These are phyloP conservation scores for Drosophila truncata DNA, from an alignment of 1,140 invertebrate species.

Conservation along the genomic window DNA sequence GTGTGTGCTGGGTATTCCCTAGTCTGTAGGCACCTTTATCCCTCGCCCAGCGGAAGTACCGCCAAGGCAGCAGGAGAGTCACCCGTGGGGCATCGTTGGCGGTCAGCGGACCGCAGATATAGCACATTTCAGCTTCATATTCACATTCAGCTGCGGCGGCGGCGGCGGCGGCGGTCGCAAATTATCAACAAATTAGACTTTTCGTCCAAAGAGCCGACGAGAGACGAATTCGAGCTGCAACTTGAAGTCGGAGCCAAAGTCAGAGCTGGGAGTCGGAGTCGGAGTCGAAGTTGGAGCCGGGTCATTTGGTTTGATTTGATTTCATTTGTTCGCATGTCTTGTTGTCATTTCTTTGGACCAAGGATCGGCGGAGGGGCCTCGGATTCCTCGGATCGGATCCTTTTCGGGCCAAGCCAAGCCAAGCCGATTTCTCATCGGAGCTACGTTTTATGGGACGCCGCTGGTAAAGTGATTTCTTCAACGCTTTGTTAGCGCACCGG, in stretches of 20 bases:
- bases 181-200: conserved; percentile 85
- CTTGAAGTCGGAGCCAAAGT: not conserved
- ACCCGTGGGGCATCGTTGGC: conserved; percentile 77
- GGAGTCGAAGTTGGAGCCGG: conserved; percentile 5
- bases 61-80: conserved; percentile 14
- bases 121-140: not conserved
- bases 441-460: conserved; percentile 72
- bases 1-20: not conserved
- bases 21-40: not conserved
- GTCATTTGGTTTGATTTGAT: conserved; percentile 63
- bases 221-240: conserved; percentile 13
- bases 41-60: not conserved
- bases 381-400: conserved; percentile 23
- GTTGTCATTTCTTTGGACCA: conserved; percentile 74
- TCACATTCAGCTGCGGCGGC: conserved; percentile 30
- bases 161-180: conserved; percentile 67
- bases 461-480: conserved; percentile 85
- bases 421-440: conserved; percentile 34
- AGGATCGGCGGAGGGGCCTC: not conserved
- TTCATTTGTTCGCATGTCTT: conserved; percentile 81
- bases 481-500: conserved; percentile 84
- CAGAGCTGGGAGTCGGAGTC: not conserved
- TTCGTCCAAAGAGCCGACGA: conserved; percentile 67
- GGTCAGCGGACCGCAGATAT: conserved; percentile 45
- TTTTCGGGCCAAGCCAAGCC: conserved; percentile 23